Conservation (phyloP, 2,113 vertebrate species). For the Spilogale gracilis region DNA sequence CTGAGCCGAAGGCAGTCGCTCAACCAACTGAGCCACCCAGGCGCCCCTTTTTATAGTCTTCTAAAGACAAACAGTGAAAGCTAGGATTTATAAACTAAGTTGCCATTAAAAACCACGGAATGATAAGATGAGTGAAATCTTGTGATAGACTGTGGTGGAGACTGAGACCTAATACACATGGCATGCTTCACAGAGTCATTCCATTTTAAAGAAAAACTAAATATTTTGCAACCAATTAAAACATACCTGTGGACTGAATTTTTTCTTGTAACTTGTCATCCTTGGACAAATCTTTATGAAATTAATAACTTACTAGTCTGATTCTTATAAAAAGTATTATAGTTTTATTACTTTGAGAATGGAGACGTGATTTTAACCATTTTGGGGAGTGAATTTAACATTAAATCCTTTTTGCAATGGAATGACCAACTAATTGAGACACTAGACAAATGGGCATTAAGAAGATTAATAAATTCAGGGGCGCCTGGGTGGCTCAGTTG, state of each 20-base stretch:
- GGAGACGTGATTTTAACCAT: not conserved
- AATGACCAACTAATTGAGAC: not conserved
- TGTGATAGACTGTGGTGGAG: rapidly evolving
- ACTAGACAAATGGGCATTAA: not conserved
- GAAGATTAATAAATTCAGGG: not conserved
- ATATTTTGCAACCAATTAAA: not conserved
- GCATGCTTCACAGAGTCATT: not conserved
- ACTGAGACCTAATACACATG: not conserved
- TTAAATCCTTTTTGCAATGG: not conserved
- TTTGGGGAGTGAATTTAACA: not conserved
- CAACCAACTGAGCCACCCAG: too few species aligned
- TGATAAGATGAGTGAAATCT: not conserved
- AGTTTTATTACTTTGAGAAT: not conserved
- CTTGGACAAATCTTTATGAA: not conserved
- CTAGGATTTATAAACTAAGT: not conserved
- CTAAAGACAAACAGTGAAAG: not conserved
- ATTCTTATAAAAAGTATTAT: not conserved
- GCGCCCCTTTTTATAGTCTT: not conserved
- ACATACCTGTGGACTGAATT: not conserved
- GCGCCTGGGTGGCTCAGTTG: too few species aligned
- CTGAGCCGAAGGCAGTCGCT: too few species aligned
- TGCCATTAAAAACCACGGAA: not conserved
- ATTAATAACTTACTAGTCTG: not conserved
- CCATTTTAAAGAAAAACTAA: not conserved
- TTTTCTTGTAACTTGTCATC: not conserved